These are phyloP conservation scores for Syrphus vitripennis DNA, from an alignment of 2,888 invertebrate species.

Conservation along the genomic window DNA sequence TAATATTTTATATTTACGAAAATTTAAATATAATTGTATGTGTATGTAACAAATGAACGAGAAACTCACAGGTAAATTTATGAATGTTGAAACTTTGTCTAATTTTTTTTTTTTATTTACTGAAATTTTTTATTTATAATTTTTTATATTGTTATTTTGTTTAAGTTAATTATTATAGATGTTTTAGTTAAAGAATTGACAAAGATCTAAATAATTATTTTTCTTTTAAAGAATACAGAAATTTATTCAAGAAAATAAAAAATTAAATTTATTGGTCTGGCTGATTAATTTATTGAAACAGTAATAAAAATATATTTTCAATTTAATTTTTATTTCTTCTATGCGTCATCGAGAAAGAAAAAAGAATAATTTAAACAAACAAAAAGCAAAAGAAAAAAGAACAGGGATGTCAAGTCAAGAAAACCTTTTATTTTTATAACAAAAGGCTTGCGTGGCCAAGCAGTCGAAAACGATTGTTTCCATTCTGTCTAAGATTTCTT, in stretches of 20 bases:
- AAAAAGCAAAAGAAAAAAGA: neutral
- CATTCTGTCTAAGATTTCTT: slow-evolving; percentile 63
- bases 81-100: slow-evolving; percentile 28
- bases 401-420: neutral
- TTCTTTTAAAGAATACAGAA: neutral
- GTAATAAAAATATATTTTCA: neutral
- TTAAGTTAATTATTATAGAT: neutral
- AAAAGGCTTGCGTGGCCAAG: slow-evolving; percentile 30
- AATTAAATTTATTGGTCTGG: slow-evolving; percentile 3
- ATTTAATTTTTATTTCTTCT: neutral
- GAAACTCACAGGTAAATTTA: slow-evolving; percentile 45
- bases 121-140: slow-evolving; percentile 6
- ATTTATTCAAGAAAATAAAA: neutral
- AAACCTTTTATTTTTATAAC: slow-evolving; percentile 42
- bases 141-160: neutral
- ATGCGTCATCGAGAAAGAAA: slow-evolving; percentile 5
- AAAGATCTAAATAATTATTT: slow-evolving; percentile 5
- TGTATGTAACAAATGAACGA: neutral
- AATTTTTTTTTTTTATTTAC: slow-evolving; percentile 14
- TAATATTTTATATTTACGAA: neutral
- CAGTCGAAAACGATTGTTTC: slow-evolving; percentile 50
- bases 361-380: neutral
- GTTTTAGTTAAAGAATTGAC: slow-evolving; percentile 10
- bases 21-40: neutral
- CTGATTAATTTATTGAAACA: slow-evolving; percentile 9